phyloP scores from a whole-genome alignment of 1,140 invertebrate genomes.

The Plodia interpunctella region DNA sequence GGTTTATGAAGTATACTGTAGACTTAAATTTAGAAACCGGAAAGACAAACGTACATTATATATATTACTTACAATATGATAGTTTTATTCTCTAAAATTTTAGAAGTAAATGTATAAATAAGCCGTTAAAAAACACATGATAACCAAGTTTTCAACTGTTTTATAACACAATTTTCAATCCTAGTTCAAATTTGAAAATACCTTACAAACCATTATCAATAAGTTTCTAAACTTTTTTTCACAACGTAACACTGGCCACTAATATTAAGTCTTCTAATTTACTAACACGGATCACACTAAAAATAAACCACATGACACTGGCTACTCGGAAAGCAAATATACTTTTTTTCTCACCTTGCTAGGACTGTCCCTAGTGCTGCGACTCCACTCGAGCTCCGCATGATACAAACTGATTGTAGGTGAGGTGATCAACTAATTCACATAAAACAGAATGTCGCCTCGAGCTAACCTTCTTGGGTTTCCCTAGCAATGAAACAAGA shows the following conservation, averaged over 20 bases:
- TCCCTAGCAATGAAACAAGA: slow-evolving; percentile 11
- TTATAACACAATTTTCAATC: too few species aligned
- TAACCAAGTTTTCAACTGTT: too few species aligned
- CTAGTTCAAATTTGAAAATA: too few species aligned
- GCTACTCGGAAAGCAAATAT: neutral
- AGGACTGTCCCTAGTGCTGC: slow-evolving; percentile 44
- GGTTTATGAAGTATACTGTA: neutral
- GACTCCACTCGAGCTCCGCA: slow-evolving; percentile 64
- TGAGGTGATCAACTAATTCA: slow-evolving; percentile 31
- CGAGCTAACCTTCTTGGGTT: slow-evolving; percentile 50
- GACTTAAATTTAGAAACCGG: neutral
- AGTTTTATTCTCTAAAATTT: too few species aligned
- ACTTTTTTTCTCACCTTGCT: slow-evolving; percentile 21
- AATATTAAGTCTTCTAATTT: too few species aligned
- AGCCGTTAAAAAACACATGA: too few species aligned
- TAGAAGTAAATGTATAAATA: too few species aligned
- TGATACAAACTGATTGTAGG: slow-evolving; percentile 60
- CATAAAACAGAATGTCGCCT: slow-evolving; percentile 9
- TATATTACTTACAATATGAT: too few species aligned
- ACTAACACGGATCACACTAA: neutral
- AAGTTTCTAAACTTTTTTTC: too few species aligned
- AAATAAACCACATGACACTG: neutral
- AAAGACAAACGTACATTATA: too few species aligned
- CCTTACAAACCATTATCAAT: too few species aligned
- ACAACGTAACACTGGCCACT: too few species aligned